phyloP scores from a whole-genome alignment of 1,140 invertebrate genomes.

The Bombus confusus region DNA sequence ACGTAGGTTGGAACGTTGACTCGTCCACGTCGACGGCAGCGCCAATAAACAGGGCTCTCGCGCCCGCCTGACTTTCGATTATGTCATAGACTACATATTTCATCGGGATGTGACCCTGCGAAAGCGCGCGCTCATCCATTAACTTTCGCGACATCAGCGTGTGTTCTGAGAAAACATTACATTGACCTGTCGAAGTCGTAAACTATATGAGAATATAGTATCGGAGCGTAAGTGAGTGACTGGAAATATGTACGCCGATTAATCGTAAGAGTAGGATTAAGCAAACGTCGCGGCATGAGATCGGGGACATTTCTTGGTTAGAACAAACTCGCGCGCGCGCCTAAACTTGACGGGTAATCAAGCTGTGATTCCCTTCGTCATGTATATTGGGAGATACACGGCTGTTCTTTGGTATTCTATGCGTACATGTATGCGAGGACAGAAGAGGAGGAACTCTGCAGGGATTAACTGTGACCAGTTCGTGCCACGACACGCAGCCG shows the following conservation, averaged over 20 bases:
- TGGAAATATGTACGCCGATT: not conserved
- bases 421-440: slow-evolving; percentile 65
- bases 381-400: slow-evolving; percentile 6
- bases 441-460: slow-evolving; percentile 49
- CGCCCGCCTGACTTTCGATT: slow-evolving; percentile 56
- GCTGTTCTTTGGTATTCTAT: slow-evolving; percentile 39
- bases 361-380: slow-evolving; percentile 30
- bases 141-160: not conserved
- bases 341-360: slow-evolving; percentile 22
- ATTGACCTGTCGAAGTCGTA: not conserved
- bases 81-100: slow-evolving; percentile 64
- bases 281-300: not conserved
- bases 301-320: too few species aligned
- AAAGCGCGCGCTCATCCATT: not conserved
- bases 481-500: slow-evolving; percentile 70
- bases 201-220: not conserved
- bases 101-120: slow-evolving; percentile 18
- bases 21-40: slow-evolving; percentile 54
- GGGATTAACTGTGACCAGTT: slow-evolving; percentile 71
- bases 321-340: not conserved
- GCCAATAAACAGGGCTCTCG: slow-evolving; percentile 56
- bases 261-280: not conserved
- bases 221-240: not conserved
- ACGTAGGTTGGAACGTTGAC: slow-evolving; percentile 58
- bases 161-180: not conserved